Evolutionary conservation across 2,797 vertebrate species (phyloP), one percentile per base, ranked within the genome.

Genomic region (Cyclopterus lumpus): DNA sequence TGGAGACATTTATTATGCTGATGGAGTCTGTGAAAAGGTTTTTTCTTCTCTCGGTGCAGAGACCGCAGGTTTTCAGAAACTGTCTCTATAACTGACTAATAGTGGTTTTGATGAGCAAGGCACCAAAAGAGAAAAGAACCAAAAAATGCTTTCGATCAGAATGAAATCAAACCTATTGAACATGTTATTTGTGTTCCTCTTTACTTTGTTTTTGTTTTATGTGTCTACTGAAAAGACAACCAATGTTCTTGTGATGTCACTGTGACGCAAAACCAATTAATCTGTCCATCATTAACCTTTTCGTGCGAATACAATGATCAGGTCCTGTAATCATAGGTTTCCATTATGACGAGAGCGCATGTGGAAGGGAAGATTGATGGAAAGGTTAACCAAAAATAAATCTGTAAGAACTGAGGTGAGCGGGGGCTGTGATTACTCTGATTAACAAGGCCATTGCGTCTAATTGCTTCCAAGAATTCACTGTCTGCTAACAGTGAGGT

Each of bases 401-500:
- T 92, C 61, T 73, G 76, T 77, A 90, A 85, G 85, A 87, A 87
- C 83, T 75, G 75, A 77, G 81, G 77, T 81, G 75, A 86, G 80
- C 70, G 77, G 68, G 76, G 81, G 80, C 78, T 79, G 73, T 90
- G 86, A 92, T 92, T 91, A 90, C 80, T 78, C 86, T 91, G 89
- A 94, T 93, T 93, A 93, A 93, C 88, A 86, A 85, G 83, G 62
- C 74, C 86, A 93, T 94, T 92, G 93, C 53, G 71, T 75, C 72
- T 90, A 92, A 94, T 93, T 92, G 90, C 87, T 88, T 88, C 89
- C 81, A 84, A 75, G 86, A 88, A 87, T 76, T 64, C 66, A 74
- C 71, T 76, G 81, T 74, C 84, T n/a, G n/a, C n/a, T n/a, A n/a
- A n/a, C n/a, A n/a, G n/a, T n/a, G n/a, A n/a, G n/a, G n/a, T n/a